A percentile compares a stretch with the other conserved stretches of the same genome.
Evolutionary conservation across 2,797 vertebrate species (phyloP).

Genomic region (Sibirionetta formosa): DNA sequence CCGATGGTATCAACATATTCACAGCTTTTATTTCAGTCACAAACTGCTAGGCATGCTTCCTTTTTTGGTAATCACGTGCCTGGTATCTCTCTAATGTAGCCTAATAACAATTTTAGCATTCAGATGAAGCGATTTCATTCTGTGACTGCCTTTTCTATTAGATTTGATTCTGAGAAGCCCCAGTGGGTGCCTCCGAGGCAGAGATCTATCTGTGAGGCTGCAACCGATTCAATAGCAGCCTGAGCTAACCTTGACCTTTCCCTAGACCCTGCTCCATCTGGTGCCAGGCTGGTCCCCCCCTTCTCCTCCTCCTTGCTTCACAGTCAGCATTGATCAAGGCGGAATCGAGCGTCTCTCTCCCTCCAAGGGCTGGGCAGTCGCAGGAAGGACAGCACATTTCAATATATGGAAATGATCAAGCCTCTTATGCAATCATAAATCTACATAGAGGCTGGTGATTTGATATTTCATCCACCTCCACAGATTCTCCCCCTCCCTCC

Average conservation of each 20-base stretch:
- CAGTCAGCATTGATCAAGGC: slow-evolving; percentile 93
- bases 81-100: slow-evolving; percentile 87
- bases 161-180: slow-evolving; percentile 91
- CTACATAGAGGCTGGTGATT: slow-evolving; percentile 86
- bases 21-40: slow-evolving; percentile 84
- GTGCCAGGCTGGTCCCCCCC: slow-evolving; percentile 87
- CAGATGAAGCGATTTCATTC: slow-evolving; percentile 91
- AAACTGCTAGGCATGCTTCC: slow-evolving; percentile 85
- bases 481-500: slow-evolving; percentile 58
- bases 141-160: slow-evolving; percentile 91
- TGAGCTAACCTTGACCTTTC: slow-evolving; percentile 94
- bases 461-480: slow-evolving; percentile 85
- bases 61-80: slow-evolving; percentile 87
- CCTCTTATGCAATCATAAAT: slow-evolving; percentile 92
- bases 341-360: slow-evolving; percentile 83
- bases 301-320: slow-evolving; percentile 81
- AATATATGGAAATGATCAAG: slow-evolving; percentile 91
- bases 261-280: slow-evolving; percentile 93
- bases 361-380: slow-evolving; percentile 84
- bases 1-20: slow-evolving; percentile 82
- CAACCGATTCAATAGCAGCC: slow-evolving; percentile 91
- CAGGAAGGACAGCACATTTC: slow-evolving; percentile 88
- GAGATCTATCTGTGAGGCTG: slow-evolving; percentile 90
- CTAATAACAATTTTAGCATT: slow-evolving; percentile 94
- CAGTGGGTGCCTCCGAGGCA: slow-evolving; percentile 91